Evolutionary conservation across 2,797 vertebrate species (phyloP), one percentile per base, ranked within the genome.

Genomic region (Vipera latastei): DNA sequence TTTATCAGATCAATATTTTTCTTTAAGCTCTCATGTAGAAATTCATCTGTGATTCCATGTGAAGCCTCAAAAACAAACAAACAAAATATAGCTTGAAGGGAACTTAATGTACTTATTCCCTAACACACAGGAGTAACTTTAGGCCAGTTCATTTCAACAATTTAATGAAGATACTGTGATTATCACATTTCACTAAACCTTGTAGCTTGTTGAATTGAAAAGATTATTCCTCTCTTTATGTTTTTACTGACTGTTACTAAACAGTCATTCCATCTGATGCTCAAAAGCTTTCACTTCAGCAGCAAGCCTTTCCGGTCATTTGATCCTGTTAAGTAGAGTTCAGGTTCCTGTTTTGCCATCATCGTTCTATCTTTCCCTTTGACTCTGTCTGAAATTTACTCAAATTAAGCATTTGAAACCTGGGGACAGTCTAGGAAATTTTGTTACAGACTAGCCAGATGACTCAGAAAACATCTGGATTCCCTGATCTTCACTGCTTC

Each of bases 391-490:
- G 55, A 89, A 87, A 53, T 91, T 65, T 8, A 69, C 26, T 87
- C 48, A 32, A 87, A 87, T 2, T 20, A n/a, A 6, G n/a, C 48
- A 63, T 28, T 91, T 48, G 91, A 60, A 92, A 56, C 20, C n/a
- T 38, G 78, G 38, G 32, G 38, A 56, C 16, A 86, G 51, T 85
- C 59, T 86, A 44, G 13, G 65, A 90, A 90, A 53, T 90, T 83
- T 55, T 87, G 83, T 44, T 65, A 18, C 90, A 65, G 38, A 83
- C 89, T 48, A 90, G 11, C 3, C 57, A 90, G 0, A 6, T 86
- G 78, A 92, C 59, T 86, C 89, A 90, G 25, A 90, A 63, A 90
- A 90, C 92, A 92, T 92, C 89, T 92, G 89, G 92, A 87, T 78
- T 90, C 32, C 25, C 88, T 63, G 22, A 90, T 69, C 32, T 85